These are phyloP conservation scores for Pachyrhynchus sulphureomaculatus DNA, from an alignment of 1,140 invertebrate genomes.

Conservation along the genomic window DNA sequence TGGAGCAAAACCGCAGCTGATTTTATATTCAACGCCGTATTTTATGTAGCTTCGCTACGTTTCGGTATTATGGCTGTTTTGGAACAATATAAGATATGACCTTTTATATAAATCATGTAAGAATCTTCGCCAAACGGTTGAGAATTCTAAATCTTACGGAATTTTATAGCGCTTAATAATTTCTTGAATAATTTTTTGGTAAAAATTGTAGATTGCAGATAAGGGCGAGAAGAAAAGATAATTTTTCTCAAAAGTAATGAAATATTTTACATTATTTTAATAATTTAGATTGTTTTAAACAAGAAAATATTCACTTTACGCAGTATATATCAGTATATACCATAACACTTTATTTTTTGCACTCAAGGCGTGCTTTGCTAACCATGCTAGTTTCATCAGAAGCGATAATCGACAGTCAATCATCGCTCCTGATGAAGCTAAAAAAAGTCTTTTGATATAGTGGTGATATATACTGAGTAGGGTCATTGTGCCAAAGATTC, in stretches of 20 bases:
- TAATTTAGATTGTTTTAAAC: no score
- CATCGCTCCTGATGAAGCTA: no score
- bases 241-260: neutral
- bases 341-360: no score
- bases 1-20: conserved; percentile 4
- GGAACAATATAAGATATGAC: conserved; percentile 24
- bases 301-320: no score
- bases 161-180: conserved; percentile 18
- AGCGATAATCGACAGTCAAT: no score
- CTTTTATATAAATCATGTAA: conserved; percentile 23
- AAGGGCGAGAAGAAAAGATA: neutral
- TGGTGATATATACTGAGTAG: no score
- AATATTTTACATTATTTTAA: neutral
- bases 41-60: conserved; percentile 22
- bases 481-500: no score
- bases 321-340: no score
- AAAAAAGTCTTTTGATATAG: no score
- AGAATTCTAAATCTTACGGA: conserved; percentile 23
- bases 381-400: no score
- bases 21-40: conserved; percentile 22
- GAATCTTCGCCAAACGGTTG: conserved; percentile 20
- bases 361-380: no score
- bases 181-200: conserved; percentile 18
- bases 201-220: neutral
- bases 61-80: conserved; percentile 26